Percentiles rank a stretch among this genome's conserved stretches.
Evolutionary conservation across 2,888 invertebrate genomes (phyloP).

Genomic region (Tipula vernalis): DNA sequence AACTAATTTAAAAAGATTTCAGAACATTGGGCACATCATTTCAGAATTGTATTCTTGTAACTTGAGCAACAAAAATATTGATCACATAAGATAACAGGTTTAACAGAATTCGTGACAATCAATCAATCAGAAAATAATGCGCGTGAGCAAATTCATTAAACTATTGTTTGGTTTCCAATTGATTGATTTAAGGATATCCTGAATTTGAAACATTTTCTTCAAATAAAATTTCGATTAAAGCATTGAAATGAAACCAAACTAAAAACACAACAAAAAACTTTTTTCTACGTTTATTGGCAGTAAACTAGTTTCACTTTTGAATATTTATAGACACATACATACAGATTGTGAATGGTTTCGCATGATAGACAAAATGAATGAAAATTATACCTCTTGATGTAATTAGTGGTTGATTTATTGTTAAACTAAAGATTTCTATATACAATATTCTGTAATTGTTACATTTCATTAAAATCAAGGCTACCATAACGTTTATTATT

Average conservation of each 20-base stretch:
- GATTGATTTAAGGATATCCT: background rate
- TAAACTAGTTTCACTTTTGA: background rate
- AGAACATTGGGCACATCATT: no score
- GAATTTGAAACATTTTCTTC: background rate
- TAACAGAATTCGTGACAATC: background rate
- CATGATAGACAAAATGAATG: background rate
- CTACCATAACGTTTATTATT: background rate
- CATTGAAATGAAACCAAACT: background rate
- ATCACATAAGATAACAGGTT: no score
- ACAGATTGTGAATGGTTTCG: background rate
- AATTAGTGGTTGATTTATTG: background rate
- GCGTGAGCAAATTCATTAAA: background rate
- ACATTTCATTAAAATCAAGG: background rate
- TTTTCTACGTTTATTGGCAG: background rate
- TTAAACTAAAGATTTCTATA: background rate
- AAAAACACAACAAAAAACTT: no score
- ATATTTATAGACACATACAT: background rate
- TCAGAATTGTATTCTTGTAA: no score
- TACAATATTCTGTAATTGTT: background rate
- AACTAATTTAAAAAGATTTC: no score
- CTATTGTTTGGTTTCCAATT: background rate
- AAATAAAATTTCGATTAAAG: background rate
- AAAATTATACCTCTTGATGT: background rate
- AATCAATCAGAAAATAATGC: background rate
- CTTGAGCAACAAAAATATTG: no score